A percentile compares a stretch with the other conserved stretches of the same genome.
Conservation (phyloP, 1,140 invertebrate species). For the Caenorhabditis briggsae region DNA sequence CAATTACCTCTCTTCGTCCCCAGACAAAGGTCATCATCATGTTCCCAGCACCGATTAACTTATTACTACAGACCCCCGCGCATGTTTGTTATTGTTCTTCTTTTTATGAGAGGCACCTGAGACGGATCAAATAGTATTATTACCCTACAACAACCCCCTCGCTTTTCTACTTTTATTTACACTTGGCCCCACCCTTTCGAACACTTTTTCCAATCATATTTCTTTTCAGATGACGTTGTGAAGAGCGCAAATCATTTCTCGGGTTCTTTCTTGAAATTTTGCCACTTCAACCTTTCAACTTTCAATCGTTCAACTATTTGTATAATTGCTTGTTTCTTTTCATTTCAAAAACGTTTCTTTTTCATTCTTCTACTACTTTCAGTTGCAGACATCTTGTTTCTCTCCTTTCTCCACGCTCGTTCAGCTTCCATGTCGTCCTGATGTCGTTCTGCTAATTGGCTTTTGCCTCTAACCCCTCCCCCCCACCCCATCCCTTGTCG, state of each 20-base stretch:
- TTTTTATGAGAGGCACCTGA: background rate
- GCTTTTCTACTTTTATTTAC: background rate
- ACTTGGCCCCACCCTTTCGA: background rate
- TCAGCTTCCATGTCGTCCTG: slow-evolving; percentile 44
- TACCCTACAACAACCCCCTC: slow-evolving; percentile 27
- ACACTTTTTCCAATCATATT: background rate
- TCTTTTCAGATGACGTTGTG: slow-evolving; percentile 20
- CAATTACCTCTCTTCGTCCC: slow-evolving; percentile 15
- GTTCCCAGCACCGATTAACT: slow-evolving; percentile 39
- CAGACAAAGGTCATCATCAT: slow-evolving; percentile 42
- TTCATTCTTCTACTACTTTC: background rate
- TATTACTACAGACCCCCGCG: slow-evolving; percentile 12
- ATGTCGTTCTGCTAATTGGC: slow-evolving; percentile 52
- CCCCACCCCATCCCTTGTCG: background rate
- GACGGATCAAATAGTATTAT: slow-evolving; percentile 43
- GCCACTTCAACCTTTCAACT: background rate
- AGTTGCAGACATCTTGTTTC: background rate
- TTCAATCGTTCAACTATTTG: background rate
- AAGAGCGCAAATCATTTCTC: slow-evolving; percentile 26
- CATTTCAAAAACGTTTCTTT: background rate
- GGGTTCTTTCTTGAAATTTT: background rate
- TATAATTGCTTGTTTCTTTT: background rate
- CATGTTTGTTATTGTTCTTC: slow-evolving; percentile 49
- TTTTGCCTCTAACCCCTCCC: slow-evolving; percentile 14
- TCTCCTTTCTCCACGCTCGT: background rate